Percentiles rank a stretch among this genome's conserved stretches.
Conservation (phyloP, 2,113 vertebrate genomes). For the Pitta sordida region DNA sequence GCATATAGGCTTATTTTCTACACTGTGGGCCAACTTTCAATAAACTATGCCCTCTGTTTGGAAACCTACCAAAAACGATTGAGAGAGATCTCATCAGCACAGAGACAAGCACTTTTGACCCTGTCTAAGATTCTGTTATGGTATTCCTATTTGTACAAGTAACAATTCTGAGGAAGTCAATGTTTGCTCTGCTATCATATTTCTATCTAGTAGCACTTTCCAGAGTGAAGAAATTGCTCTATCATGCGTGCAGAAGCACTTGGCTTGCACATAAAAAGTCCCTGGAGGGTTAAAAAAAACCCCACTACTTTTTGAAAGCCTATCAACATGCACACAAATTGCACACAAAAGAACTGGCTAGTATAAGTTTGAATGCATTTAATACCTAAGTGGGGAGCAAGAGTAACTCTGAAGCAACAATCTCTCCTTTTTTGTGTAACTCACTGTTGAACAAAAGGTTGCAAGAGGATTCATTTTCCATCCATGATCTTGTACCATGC, state of each 20-base stretch:
- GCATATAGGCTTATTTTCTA: background rate
- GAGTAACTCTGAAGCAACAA: background rate
- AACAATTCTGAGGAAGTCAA: conserved; percentile 25
- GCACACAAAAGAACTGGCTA: background rate
- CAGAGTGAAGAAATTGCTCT: conserved; percentile 1
- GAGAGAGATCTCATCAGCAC: background rate
- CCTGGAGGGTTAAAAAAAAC: conserved; percentile 4
- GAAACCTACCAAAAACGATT: background rate
- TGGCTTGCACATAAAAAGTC: conserved; percentile 33
- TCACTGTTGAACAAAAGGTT: conserved; percentile 7
- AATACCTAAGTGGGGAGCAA: background rate
- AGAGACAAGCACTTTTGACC: background rate
- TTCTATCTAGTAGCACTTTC: conserved; percentile 40
- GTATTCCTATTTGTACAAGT: conserved; percentile 34
- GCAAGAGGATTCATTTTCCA: conserved; percentile 14
- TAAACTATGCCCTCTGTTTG: background rate
- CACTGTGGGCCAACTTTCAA: background rate
- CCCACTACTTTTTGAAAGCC: background rate
- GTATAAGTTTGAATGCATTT: conserved; percentile 24
- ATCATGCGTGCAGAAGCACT: conserved; percentile 25
- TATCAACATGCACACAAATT: conserved; percentile 29
- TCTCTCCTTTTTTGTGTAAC: background rate
- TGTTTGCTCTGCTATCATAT: conserved; percentile 28
- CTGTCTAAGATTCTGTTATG: background rate
- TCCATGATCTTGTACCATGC: background rate